Conservation (phyloP, 2,113 vertebrate genomes). For the Hassar affinis region DNA sequence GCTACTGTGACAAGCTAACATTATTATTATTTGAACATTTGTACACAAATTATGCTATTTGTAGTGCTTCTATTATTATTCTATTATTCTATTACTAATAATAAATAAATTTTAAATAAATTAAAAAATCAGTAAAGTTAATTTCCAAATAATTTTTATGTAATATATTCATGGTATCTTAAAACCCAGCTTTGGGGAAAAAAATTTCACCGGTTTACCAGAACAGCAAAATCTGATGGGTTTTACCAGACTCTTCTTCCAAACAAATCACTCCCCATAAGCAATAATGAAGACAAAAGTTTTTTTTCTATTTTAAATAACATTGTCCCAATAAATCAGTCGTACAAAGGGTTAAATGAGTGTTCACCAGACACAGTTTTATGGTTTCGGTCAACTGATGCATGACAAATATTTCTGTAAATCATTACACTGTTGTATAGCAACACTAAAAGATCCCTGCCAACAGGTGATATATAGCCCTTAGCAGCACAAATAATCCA, state of each 20-base stretch:
- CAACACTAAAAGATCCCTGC: constrained; percentile 1
- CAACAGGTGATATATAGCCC: background rate
- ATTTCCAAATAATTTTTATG: too few species aligned
- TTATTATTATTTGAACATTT: too few species aligned
- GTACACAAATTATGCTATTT: too few species aligned
- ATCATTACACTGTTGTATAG: constrained; percentile 28
- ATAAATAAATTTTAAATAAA: too few species aligned
- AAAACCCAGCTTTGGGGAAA: background rate
- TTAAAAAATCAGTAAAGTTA: too few species aligned
- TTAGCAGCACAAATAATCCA: background rate
- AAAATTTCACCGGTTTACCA: background rate
- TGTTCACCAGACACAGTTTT: background rate
- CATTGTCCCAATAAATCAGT: background rate
- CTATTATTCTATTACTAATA: too few species aligned
- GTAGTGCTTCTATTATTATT: too few species aligned
- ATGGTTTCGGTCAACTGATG: background rate
- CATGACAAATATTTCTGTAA: constrained; percentile 1
- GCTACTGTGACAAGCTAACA: too few species aligned
- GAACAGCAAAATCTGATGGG: background rate
- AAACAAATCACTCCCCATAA: background rate
- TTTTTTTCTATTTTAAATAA: too few species aligned
- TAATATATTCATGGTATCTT: background rate
- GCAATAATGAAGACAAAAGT: background rate
- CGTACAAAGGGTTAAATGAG: background rate
- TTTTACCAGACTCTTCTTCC: background rate